These are phyloP conservation scores for Erythrocebus patas DNA, from an alignment of 2,113 vertebrate genomes.

Conservation along the genomic window DNA sequence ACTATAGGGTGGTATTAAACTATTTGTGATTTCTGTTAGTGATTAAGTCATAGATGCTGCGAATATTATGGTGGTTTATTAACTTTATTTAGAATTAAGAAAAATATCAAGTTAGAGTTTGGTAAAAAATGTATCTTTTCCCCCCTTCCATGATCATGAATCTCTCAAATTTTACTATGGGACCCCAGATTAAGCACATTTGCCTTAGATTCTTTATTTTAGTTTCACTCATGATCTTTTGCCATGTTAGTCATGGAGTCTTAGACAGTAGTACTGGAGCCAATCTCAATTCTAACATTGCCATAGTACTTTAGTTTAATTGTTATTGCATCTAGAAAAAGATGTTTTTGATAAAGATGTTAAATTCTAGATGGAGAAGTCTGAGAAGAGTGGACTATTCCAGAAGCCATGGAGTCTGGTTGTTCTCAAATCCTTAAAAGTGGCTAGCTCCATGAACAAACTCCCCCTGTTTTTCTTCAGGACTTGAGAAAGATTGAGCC, in stretches of 20 bases:
- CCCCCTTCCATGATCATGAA: not conserved
- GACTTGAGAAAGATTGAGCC: constrained; percentile 11
- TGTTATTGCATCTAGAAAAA: constrained; percentile 44
- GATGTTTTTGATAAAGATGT: constrained; percentile 31
- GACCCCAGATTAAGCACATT: not conserved
- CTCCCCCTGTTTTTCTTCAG: constrained; percentile 49
- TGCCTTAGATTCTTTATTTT: constrained; percentile 34
- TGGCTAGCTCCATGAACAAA: constrained; percentile 1
- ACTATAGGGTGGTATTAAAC: not conserved
- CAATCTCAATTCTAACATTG: not conserved
- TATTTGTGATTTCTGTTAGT: constrained; percentile 15
- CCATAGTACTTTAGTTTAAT: constrained; percentile 7
- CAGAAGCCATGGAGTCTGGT: constrained; percentile 44
- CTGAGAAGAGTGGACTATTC: constrained; percentile 9
- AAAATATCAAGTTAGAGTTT: not conserved
- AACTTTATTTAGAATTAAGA: not conserved
- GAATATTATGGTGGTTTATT: not conserved
- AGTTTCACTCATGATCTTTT: not conserved
- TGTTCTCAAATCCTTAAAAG: constrained; percentile 56
- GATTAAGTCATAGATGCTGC: not conserved
- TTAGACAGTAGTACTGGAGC: not conserved
- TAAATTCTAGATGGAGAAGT: constrained; percentile 52
- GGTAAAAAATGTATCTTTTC: not conserved
- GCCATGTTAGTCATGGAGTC: not conserved
- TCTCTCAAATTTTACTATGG: not conserved